Conservation (phyloP, 2,113 vertebrate genomes). For the Pristiophorus japonicus region DNA sequence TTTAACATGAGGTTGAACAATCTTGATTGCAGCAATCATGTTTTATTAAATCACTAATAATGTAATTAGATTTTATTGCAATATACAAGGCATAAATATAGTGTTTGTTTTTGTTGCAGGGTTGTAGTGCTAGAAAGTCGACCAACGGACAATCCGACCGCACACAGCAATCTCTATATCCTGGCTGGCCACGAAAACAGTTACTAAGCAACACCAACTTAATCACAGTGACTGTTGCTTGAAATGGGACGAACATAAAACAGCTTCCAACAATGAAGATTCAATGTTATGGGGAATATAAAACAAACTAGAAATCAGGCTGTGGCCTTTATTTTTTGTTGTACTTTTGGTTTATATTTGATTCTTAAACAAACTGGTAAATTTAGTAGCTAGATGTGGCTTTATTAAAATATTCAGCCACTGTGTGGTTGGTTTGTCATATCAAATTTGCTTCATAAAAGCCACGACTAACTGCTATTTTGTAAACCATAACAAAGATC, state of each 20-base stretch:
- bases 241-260: conserved; percentile 40
- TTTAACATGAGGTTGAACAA: background rate
- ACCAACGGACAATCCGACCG: conserved; percentile 85
- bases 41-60: no score
- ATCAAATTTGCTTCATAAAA: conserved; percentile 70
- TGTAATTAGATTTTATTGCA: background rate
- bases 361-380: background rate
- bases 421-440: conserved; percentile 67
- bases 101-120: conserved; percentile 55
- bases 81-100: background rate
- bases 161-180: conserved; percentile 97
- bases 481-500: background rate
- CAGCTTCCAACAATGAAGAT: conserved; percentile 40
- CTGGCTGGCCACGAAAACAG: conserved; percentile 96
- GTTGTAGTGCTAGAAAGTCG: conserved; percentile 95
- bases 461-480: conserved; percentile 44
- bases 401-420: conserved; percentile 60
- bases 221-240: conserved; percentile 17
- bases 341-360: conserved; percentile 39
- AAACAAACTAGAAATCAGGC: conserved; percentile 17
- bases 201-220: conserved; percentile 67
- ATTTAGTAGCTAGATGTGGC: background rate
- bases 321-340: background rate
- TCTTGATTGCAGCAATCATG: background rate
- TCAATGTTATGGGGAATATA: conserved; percentile 43